phyloP scores from a whole-genome alignment of 2,888 invertebrate genomes.

The Coronaproctus castanopsis region DNA sequence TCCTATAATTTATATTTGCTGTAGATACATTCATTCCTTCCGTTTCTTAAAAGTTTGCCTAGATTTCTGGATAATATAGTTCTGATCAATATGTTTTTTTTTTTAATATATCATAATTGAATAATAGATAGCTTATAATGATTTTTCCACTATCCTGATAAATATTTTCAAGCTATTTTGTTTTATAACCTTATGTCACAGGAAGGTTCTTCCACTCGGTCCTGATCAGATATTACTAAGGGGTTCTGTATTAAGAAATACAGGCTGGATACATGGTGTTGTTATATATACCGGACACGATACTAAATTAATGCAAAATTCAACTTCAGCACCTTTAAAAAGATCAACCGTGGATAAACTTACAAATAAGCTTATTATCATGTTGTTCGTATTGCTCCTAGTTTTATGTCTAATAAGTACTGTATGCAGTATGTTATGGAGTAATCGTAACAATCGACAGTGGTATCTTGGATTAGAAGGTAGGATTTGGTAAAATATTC shows the following conservation, averaged over 20 bases:
- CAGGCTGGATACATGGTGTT: conserved; percentile 82
- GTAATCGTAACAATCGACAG: conserved; percentile 34
- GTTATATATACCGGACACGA: conserved; percentile 97
- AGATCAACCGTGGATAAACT: conserved; percentile 82
- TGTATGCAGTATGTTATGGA: conserved; percentile 76
- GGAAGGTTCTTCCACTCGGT: conserved; percentile 38
- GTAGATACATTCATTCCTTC: too few relatives aligned
- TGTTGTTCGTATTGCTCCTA: conserved; percentile 82
- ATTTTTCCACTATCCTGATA: too few relatives aligned
- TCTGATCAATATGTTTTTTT: too few relatives aligned
- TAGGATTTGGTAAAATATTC: too few relatives aligned
- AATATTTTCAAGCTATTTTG: too few relatives aligned
- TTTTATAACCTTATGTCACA: too few relatives aligned
- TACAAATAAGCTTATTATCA: conserved; percentile 82
- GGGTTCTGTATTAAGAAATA: conserved; percentile 90
- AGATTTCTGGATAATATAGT: too few relatives aligned
- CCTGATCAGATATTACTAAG: conserved; percentile 87
- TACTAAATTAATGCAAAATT: conserved; percentile 94
- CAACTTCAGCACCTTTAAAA: conserved; percentile 64
- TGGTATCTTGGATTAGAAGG: conserved; percentile 75
- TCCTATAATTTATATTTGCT: too few relatives aligned
- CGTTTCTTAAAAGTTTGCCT: too few relatives aligned
- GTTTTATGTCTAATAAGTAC: conserved; percentile 76
- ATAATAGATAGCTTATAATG: too few relatives aligned
- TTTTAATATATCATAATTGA: too few relatives aligned